phyloP scores from a whole-genome alignment of 2,113 vertebrate species.

The Ameiurus melas region DNA sequence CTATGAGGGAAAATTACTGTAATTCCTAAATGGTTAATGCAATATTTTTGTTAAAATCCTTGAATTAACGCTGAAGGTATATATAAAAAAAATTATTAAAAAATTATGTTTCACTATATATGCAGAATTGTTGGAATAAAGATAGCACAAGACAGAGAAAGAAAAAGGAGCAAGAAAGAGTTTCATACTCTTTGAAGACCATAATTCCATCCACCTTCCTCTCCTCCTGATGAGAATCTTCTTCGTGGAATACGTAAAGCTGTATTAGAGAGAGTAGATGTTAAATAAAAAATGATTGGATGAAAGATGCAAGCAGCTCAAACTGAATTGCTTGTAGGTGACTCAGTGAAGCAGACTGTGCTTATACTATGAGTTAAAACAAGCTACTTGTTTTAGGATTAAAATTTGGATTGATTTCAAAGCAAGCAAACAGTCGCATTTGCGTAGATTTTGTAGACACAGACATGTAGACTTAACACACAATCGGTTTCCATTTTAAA shows the following conservation, averaged over 20 bases:
- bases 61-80: too few species aligned
- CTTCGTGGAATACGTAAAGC: conserved; percentile 73
- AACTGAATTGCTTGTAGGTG: background rate
- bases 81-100: too few species aligned
- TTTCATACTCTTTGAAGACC: conserved; percentile 81
- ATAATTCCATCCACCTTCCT: conserved; percentile 81
- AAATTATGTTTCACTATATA: too few species aligned
- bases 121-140: background rate
- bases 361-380: conserved; percentile 3
- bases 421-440: background rate
- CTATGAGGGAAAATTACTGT: too few species aligned
- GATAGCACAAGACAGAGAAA: background rate
- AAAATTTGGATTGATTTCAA: background rate
- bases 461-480: background rate
- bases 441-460: background rate
- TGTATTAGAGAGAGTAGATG: conserved; percentile 50
- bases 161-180: background rate
- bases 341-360: background rate
- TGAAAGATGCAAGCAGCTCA: background rate
- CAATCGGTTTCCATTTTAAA: background rate
- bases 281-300: background rate
- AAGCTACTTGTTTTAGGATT: background rate
- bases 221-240: conserved; percentile 81
- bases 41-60: too few species aligned
- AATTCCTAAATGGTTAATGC: too few species aligned